Evolutionary conservation across 2,113 vertebrate species (phyloP).

Genomic region (Poeciliopsis occidentalis): DNA sequence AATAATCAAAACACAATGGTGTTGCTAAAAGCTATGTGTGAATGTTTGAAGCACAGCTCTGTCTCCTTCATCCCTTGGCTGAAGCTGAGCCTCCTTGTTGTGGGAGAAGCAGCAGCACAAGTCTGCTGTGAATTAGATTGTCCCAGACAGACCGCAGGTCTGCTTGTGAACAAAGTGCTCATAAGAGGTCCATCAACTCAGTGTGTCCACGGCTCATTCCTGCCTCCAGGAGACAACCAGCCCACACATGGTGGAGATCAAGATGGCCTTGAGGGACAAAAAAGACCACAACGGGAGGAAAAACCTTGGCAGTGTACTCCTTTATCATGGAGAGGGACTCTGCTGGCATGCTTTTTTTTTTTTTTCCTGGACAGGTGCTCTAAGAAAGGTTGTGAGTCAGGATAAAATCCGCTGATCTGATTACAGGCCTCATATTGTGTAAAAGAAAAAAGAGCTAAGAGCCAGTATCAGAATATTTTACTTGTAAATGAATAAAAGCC

Average conservation of each 20-base stretch:
- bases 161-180: constrained; percentile 52
- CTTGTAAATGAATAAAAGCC: constrained; percentile 1
- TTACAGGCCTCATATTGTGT: constrained; percentile 26
- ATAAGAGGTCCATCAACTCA: constrained; percentile 52
- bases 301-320: constrained; percentile 33
- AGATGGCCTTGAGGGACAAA: constrained; percentile 19
- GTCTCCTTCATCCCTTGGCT: constrained; percentile 12
- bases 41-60: background rate
- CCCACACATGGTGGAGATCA: constrained; percentile 49
- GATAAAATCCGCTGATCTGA: constrained; percentile 31
- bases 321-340: constrained; percentile 32
- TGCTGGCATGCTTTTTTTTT: constrained; percentile 17
- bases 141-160: constrained; percentile 31
- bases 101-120: constrained; percentile 37
- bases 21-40: background rate
- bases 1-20: background rate
- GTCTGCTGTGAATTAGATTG: constrained; percentile 51
- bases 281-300: background rate
- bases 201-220: constrained; percentile 36
- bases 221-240: constrained; percentile 50
- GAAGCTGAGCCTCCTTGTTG: constrained; percentile 36
- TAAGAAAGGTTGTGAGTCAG: constrained; percentile 35
- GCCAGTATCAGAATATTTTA: constrained; percentile 25
- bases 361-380: constrained; percentile 5
- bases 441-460: background rate